Evolutionary conservation across 2,113 vertebrate species (phyloP).

Genomic region (Azemiops feae): DNA sequence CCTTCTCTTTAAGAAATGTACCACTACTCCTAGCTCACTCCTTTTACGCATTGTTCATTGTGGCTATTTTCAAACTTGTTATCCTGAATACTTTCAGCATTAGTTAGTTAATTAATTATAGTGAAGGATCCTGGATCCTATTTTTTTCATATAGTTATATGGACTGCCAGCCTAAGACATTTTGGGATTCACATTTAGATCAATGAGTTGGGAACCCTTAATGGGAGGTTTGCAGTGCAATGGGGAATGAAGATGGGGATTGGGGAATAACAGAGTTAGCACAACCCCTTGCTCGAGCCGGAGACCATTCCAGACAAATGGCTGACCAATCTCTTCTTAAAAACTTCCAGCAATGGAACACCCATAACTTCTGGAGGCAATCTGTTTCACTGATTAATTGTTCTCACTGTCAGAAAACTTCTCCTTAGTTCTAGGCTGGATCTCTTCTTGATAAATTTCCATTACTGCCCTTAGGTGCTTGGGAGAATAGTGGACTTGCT

Average conservation of each 20-base stretch:
- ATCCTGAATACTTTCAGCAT: background rate
- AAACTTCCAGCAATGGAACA: background rate
- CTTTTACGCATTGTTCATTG: background rate
- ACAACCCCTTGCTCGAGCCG: background rate
- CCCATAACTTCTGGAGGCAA: too few relatives aligned
- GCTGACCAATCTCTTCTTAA: background rate
- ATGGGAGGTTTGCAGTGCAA: background rate
- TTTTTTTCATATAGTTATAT: background rate
- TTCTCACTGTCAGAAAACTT: too few relatives aligned
- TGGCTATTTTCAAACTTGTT: background rate
- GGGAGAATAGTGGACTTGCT: too few relatives aligned
- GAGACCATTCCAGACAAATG: background rate
- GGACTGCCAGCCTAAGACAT: background rate
- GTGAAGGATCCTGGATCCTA: background rate
- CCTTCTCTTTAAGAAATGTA: background rate
- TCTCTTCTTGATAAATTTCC: too few relatives aligned
- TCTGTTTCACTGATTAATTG: too few relatives aligned
- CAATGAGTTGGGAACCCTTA: background rate
- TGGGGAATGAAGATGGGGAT: background rate
- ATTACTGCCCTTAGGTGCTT: too few relatives aligned
- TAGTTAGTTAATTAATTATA: background rate
- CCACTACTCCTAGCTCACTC: background rate
- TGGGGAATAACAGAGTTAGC: background rate
- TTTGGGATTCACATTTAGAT: background rate
- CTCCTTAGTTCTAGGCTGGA: too few relatives aligned